Evolutionary conservation across 2,797 vertebrate genomes (phyloP).

Genomic region (Chiroxiphia lanceolata): DNA sequence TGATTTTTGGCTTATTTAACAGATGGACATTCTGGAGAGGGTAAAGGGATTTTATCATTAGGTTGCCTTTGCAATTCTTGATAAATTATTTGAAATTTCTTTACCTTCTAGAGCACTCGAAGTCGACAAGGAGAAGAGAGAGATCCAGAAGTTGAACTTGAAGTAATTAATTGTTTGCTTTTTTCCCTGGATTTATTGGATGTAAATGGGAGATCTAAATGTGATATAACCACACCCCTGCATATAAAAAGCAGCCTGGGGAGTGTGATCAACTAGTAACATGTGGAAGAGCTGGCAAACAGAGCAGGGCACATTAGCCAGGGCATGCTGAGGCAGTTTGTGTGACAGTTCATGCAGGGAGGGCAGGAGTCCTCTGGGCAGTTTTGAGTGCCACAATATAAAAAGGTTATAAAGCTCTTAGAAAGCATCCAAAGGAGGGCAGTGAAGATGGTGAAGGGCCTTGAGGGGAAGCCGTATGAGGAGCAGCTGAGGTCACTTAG

Average conservation of each 20-base stretch:
- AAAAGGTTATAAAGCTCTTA: not conserved
- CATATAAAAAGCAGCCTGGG: not conserved
- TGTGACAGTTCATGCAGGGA: not conserved
- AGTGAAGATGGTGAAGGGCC: not conserved
- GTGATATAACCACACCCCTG: not conserved
- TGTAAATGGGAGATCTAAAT: not conserved
- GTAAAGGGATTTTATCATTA: not conserved
- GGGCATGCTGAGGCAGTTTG: not conserved
- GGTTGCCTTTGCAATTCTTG: not conserved
- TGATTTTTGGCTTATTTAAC: not conserved
- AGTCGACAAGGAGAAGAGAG: conserved; percentile 97
- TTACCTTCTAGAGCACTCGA: conserved; percentile 88
- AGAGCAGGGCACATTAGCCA: not conserved
- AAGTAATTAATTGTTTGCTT: conserved; percentile 78
- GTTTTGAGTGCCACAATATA: not conserved
- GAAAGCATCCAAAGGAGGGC: not conserved
- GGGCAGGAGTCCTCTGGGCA: not conserved
- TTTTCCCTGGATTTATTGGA: conserved; percentile 21
- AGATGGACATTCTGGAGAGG: not conserved
- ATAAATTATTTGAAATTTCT: conserved; percentile 20
- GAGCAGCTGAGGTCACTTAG: not conserved
- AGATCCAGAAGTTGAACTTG: conserved; percentile 94
- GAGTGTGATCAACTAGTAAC: not conserved
- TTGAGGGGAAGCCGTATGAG: not conserved
- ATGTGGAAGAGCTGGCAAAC: not conserved